Percentiles rank a stretch among this genome's conserved stretches.
phyloP scores from a whole-genome alignment of 2,113 vertebrate genomes.

The Pedionomus torquatus region DNA sequence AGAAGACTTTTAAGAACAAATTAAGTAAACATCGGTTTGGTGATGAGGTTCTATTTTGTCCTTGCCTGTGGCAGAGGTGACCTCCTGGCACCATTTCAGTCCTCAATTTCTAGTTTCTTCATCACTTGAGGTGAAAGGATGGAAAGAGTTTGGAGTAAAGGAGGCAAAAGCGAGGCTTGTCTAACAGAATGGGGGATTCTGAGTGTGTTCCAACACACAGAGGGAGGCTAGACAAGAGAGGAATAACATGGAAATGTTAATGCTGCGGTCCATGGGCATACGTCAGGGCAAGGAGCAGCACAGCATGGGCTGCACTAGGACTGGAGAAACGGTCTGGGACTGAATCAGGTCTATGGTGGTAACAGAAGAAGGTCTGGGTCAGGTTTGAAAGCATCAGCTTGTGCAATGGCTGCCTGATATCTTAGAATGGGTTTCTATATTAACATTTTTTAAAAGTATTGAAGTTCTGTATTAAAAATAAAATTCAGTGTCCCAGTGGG shows the following conservation, averaged over 20 bases:
- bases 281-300: neutral
- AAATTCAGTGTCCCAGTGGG: neutral
- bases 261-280: neutral
- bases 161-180: neutral
- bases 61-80: neutral
- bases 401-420: neutral
- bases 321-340: neutral
- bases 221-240: neutral
- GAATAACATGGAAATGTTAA: neutral
- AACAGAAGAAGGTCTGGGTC: neutral
- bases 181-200: neutral
- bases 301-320: neutral
- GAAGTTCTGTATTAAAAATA: neutral
- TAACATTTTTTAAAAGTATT: neutral
- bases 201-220: neutral
- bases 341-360: neutral
- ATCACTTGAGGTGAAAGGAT: neutral
- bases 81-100: neutral
- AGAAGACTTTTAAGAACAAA: neutral
- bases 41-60: neutral
- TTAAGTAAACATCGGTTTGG: neutral
- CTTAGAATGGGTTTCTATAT: neutral
- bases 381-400: neutral
- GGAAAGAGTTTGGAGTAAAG: neutral
- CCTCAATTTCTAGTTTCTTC: neutral